Conservation (phyloP, 1,140 invertebrate species). For the Heliconius eleuchia region DNA sequence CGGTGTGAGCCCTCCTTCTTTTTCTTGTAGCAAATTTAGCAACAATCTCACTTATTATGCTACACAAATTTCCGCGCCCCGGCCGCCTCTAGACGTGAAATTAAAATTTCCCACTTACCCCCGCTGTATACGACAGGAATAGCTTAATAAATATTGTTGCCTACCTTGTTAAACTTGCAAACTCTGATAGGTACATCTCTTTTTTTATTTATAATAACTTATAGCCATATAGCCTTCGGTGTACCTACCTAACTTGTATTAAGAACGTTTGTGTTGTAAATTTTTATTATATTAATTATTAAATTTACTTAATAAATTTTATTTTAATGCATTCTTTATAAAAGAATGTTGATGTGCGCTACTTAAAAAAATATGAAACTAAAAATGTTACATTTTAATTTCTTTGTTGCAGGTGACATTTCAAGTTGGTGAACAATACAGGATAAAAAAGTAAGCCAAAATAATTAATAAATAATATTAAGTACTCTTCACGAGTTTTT, state of each 20-base stretch:
- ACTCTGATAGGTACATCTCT: slow-evolving; percentile 18
- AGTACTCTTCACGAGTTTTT: neutral
- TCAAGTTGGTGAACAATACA: neutral
- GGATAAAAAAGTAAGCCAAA: slow-evolving; percentile 6
- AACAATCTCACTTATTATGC: slow-evolving; percentile 82
- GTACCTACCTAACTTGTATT: neutral
- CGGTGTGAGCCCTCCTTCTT: slow-evolving; percentile 74
- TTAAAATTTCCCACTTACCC: slow-evolving; percentile 79
- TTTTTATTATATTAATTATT: too few species aligned
- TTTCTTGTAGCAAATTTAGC: slow-evolving; percentile 81
- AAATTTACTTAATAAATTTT: neutral
- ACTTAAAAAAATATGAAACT: too few species aligned
- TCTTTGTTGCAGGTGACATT: slow-evolving; percentile 18
- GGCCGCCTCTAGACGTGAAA: slow-evolving; percentile 73
- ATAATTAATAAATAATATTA: neutral
- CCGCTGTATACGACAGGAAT: slow-evolving; percentile 64
- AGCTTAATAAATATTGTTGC: slow-evolving; percentile 76
- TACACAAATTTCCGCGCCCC: slow-evolving; percentile 78
- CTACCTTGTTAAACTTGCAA: slow-evolving; percentile 51
- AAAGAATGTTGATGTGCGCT: too few species aligned
- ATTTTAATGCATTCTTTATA: neutral
- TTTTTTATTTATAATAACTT: slow-evolving; percentile 8
- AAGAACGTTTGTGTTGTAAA: too few species aligned
- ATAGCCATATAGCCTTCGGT: neutral
- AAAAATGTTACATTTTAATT: too few species aligned